These are phyloP conservation scores for Dasyornis broadbenti DNA, from an alignment of 2,113 vertebrate species.

Conservation along the genomic window DNA sequence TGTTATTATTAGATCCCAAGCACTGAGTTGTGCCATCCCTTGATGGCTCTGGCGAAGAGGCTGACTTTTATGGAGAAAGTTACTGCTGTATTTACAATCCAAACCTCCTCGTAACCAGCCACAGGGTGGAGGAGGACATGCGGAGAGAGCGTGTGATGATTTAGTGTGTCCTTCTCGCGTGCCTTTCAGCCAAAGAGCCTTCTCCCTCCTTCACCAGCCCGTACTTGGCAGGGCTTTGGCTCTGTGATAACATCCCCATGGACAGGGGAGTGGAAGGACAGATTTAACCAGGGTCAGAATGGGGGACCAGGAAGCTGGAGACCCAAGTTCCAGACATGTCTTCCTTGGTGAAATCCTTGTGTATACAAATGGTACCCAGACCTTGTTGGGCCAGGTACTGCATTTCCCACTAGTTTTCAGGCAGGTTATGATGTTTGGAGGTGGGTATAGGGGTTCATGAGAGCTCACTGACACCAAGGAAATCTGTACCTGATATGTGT, in stretches of 20 bases:
- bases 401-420: background rate
- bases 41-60: constrained; percentile 18
- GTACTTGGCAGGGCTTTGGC: background rate
- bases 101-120: constrained; percentile 46
- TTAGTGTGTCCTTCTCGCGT: background rate
- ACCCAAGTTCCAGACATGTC: background rate
- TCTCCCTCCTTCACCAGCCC: background rate
- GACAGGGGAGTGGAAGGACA: background rate
- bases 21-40: constrained; percentile 24
- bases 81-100: constrained; percentile 64
- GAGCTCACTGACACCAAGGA: background rate
- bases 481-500: background rate
- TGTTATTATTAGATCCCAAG: constrained; percentile 33
- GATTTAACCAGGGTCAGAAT: background rate
- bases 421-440: background rate
- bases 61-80: constrained; percentile 63
- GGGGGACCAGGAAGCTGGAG: background rate
- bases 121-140: constrained; percentile 41
- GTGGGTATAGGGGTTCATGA: background rate
- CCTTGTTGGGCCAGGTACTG: accelerated
- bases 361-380: background rate
- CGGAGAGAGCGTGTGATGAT: background rate
- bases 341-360: background rate
- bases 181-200: constrained; percentile 21
- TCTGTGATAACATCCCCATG: background rate